Evolutionary conservation across 37 sponge, comb jelly and placozoan species (phyloP), one percentile per base, ranked within the genome.

Genomic region (Petrosia ficiformis): DNA sequence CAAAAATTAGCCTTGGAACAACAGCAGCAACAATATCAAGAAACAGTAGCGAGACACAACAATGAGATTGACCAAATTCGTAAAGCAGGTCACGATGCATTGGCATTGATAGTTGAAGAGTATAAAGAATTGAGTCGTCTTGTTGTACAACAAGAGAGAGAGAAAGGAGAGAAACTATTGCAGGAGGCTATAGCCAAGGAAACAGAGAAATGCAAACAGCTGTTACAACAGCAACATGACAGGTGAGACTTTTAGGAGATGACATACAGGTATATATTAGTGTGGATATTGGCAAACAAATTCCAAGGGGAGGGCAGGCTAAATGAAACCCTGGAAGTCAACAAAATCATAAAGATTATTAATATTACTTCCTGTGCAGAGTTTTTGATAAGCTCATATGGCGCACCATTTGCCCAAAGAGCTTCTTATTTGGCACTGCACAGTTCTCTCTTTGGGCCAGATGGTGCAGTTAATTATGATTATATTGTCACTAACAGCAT

Each of bases 61-160:
- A 75, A 79, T 6, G 85, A 87, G 38, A n/a, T 87, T 37, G 89
- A 92, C 69, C 80, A 83, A 76, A 76, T 92, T 31, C 69, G 93
- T 32, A 34, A 74, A 29, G 93, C 89, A 28, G 93, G 93, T 16
- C 93, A 92, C 74, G 85, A 81, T 28, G 34, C 88, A 21, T 77
- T 92, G 71, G 89, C 89, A 38, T 42, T 92, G 24, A 92, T 92
- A n/a, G 82, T 92, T 34, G 93, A 92, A 68, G 77, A 92, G 35
- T 92, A 92, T 73, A 92, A 92, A 82, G 93, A 83, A 67, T 71
- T 42, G 59, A 74, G 82, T 2, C 71, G 73, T 3, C 38, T 87
- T 65, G 36, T 74, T 21, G 82, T 92, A 5, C 65, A 74, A 37
- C 70, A 87, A 64, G 88, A 87, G 67, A 61, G 81, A 38, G 89